phyloP scores from a whole-genome alignment of 2,113 vertebrate genomes.

The Odontophorus gujanensis region DNA sequence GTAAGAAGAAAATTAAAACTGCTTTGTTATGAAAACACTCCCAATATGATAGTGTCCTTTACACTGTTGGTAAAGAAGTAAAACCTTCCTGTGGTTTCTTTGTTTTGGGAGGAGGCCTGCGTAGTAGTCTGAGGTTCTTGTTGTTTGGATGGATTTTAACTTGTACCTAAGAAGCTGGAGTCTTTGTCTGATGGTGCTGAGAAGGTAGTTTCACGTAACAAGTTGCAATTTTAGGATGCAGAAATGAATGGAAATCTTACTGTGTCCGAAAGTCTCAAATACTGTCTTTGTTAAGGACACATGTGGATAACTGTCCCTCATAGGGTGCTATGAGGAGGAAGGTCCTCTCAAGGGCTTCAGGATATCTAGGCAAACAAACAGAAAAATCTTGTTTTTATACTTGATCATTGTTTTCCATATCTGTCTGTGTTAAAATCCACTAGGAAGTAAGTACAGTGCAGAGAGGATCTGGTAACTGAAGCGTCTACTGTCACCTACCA shows the following conservation, averaged over 20 bases:
- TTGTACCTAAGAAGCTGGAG: background rate
- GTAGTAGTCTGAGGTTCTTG: background rate
- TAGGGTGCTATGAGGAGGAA: background rate
- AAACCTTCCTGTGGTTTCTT: background rate
- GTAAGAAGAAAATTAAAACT: background rate
- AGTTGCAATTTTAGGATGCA: background rate
- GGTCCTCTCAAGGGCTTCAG: background rate
- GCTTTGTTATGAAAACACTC: background rate
- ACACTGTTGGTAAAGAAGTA: background rate
- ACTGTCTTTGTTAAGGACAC: background rate
- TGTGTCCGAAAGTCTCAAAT: background rate
- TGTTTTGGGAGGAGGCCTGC: background rate
- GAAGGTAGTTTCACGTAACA: background rate
- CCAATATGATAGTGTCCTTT: background rate
- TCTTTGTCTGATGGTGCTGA: background rate
- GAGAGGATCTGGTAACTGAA: background rate
- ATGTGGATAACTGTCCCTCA: background rate
- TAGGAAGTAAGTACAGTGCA: background rate
- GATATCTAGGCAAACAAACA: background rate
- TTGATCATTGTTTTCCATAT: background rate
- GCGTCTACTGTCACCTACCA: background rate
- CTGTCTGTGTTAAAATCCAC: background rate
- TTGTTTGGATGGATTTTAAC: background rate
- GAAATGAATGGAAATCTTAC: background rate
- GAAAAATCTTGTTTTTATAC: background rate